Conservation (phyloP, 1,140 invertebrate genomes). For the Papilio polytes region DNA sequence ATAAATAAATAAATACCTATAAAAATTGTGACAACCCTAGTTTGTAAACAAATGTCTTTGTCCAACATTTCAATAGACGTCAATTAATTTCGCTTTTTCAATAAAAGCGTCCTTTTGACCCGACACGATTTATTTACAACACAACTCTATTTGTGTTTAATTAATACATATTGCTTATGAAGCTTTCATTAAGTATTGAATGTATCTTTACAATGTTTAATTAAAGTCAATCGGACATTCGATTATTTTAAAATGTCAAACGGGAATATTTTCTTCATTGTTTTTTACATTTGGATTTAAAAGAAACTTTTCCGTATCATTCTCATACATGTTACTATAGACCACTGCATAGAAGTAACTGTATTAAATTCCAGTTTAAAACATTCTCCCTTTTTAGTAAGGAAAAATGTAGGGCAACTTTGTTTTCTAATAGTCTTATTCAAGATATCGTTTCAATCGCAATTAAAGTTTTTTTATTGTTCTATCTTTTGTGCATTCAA, state of each 20-base stretch:
- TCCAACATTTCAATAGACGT: conserved; percentile 6
- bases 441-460: conserved; percentile 3
- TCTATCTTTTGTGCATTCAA: conserved; percentile 6
- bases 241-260: not conserved
- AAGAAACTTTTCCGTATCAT: no score
- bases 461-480: conserved; percentile 21
- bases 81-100: conserved; percentile 16
- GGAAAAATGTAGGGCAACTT: not conserved
- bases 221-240: not conserved
- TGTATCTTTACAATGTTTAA: conserved; percentile 13
- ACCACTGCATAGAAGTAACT: no score
- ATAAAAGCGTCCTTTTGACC: not conserved
- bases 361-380: no score
- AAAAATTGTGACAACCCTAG: conserved; percentile 5
- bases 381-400: no score
- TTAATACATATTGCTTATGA: conserved; percentile 7
- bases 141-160: not conserved
- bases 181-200: conserved; percentile 14
- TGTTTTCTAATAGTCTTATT: not conserved
- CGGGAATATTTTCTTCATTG: no score
- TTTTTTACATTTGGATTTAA: no score
- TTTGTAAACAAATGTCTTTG: not conserved
- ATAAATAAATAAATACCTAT: no score
- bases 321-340: no score
- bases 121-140: conserved; percentile 7